phyloP scores from a whole-genome alignment of 2,113 vertebrate genomes.

The Poicephalus gulielmi region DNA sequence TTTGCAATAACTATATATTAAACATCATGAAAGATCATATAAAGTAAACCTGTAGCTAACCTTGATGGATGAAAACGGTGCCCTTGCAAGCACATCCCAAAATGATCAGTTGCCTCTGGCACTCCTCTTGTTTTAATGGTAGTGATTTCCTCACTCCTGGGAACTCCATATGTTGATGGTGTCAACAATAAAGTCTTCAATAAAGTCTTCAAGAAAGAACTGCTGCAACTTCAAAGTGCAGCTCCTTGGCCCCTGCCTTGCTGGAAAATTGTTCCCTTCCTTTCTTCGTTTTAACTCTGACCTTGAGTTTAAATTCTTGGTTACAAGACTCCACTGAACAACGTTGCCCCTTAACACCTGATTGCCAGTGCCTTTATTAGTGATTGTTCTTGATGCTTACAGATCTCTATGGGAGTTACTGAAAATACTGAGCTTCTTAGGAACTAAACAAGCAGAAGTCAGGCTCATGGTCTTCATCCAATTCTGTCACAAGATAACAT shows the following conservation, averaged over 20 bases:
- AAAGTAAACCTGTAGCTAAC: neutral
- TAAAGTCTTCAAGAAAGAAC: neutral
- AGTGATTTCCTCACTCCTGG: neutral
- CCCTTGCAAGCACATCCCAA: neutral
- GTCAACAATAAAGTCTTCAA: neutral
- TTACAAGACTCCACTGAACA: neutral
- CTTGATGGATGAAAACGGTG: neutral
- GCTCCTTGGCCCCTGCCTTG: neutral
- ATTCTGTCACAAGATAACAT: neutral
- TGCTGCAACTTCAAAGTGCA: neutral
- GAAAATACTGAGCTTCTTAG: neutral
- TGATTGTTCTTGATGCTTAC: neutral
- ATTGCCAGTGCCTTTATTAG: neutral
- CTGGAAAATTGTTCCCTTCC: neutral
- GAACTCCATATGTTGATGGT: neutral
- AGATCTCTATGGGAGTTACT: neutral
- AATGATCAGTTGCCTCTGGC: neutral
- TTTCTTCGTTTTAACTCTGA: conserved; percentile 16
- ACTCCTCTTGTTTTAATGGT: neutral
- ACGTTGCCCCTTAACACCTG: neutral
- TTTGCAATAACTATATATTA: neutral
- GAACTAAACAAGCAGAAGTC: neutral
- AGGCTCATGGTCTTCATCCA: neutral
- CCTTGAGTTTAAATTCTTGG: neutral
- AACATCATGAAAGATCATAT: neutral